Conservation (phyloP, 1,140 invertebrate genomes). For the Meloidogyne floridensis region DNA sequence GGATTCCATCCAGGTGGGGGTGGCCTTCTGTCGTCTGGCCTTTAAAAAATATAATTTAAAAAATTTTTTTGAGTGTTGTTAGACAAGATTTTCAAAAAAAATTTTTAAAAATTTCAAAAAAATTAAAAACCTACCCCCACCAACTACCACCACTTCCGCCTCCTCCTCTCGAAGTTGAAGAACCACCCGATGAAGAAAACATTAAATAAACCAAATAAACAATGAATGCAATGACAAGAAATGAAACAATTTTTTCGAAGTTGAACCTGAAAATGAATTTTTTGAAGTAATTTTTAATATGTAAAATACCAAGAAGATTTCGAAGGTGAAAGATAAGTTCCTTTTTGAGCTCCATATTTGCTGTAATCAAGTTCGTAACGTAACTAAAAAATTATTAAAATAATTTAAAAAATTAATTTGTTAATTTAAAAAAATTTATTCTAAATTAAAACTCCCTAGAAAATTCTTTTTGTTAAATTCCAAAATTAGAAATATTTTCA, state of each 20-base stretch:
- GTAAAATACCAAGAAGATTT: neutral
- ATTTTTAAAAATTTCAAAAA: neutral
- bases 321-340: conserved; percentile 12
- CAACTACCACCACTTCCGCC: conserved; percentile 40
- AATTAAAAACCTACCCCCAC: conserved; percentile 21
- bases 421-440: too few species aligned
- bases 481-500: too few species aligned
- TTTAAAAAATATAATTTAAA: conserved; percentile 17
- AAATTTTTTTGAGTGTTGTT: neutral
- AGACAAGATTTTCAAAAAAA: neutral
- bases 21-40: conserved; percentile 31
- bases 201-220: conserved; percentile 44
- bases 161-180: neutral
- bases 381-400: conserved; percentile 54
- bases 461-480: too few species aligned
- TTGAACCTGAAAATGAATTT: conserved; percentile 32
- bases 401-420: too few species aligned
- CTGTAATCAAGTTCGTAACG: conserved; percentile 57
- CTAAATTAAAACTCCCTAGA: too few species aligned
- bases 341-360: conserved; percentile 12
- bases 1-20: conserved; percentile 37
- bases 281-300: too few species aligned
- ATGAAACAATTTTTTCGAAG: conserved; percentile 42
- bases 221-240: conserved; percentile 42
- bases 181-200: conserved; percentile 1